Base-by-base conservation (phyloP, 2,113 vertebrate genomes). In the Oncorhynchus nerka region DNA sequence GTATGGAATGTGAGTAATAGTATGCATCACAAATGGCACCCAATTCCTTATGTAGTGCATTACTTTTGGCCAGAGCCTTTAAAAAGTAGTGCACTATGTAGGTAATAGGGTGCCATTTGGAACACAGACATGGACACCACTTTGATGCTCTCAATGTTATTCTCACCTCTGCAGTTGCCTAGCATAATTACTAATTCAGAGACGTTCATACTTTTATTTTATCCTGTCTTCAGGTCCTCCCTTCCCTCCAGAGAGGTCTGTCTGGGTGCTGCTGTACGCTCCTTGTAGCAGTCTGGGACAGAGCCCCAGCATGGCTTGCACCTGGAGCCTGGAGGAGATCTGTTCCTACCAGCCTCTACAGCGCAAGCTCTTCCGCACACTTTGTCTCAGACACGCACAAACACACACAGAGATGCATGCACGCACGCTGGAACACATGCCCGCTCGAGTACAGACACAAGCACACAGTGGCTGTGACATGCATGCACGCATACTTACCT, bases 251-350 rank as follows among this genome's bases (percentile, higher is more conserved):
- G 95, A 96, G 80, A 95, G 95, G 70, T 99, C 98, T 79, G 95
- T 99, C 90, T 92, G 96, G 82, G 89, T 99, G 80, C 94, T 99
- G 78, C 93, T 99, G 68, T 97, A 99, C 69, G 97, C 97, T 70
- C 98, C 97, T 0, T 99, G 98, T 70, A 99, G 97, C 68, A 95
- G 96, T 15, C 93, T 98, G 82, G 98, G 98, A 49, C 97, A 97
- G 85, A 96, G 97, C 77, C 97, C 98, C 84, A 96, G 92, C 82
- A 97, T 99, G 97, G 92, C 87, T 75, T 93, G 79, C 81, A 89
- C 83, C 79, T 95, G 89, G 83, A 95, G 94, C 85, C 90, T 99
- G 61, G 97, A 95, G 83, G 96, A 99, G 89, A 83, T 98, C 71
- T 92, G 92, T 2, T 99, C 97, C 0, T 99, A 97, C 34, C 95